Evolutionary conservation across 2,888 invertebrate genomes (phyloP).

Genomic region (Villa cingulata): DNA sequence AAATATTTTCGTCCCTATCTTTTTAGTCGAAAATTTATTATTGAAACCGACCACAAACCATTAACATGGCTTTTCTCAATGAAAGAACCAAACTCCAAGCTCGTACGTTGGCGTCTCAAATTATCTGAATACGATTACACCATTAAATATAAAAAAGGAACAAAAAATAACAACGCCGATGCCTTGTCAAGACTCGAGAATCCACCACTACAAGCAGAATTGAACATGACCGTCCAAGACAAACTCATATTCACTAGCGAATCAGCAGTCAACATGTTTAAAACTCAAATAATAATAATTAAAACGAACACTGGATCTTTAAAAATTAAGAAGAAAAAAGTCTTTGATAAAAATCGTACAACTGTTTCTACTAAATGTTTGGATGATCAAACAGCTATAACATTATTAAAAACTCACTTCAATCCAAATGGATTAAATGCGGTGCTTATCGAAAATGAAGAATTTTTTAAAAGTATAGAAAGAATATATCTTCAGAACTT

Average conservation of each 20-base stretch:
- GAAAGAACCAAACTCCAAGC: too few relatives aligned
- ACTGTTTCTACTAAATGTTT: neutral
- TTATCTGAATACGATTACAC: too few relatives aligned
- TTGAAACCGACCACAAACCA: too few relatives aligned
- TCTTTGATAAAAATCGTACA: neutral
- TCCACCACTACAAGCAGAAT: neutral
- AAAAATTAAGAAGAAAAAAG: neutral
- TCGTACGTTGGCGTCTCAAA: neutral
- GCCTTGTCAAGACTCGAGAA: slow-evolving; percentile 5
- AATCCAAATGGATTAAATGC: neutral
- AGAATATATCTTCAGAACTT: neutral
- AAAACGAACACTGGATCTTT: neutral
- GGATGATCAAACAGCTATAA: neutral
- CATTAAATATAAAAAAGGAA: slow-evolving; percentile 16
- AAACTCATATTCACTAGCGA: neutral
- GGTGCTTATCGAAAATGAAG: neutral
- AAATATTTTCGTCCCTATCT: too few relatives aligned
- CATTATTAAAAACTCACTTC: neutral
- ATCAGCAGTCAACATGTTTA: neutral
- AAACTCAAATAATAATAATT: neutral
- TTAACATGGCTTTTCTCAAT: too few relatives aligned
- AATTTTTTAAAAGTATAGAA: neutral
- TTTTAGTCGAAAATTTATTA: too few relatives aligned
- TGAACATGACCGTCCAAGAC: too few relatives aligned
- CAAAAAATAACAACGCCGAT: slow-evolving; percentile 10